A percentile compares a stretch with the other conserved stretches of the same genome.
phyloP scores from a whole-genome alignment of 2,113 vertebrate species.

The Ophiodon elongatus region DNA sequence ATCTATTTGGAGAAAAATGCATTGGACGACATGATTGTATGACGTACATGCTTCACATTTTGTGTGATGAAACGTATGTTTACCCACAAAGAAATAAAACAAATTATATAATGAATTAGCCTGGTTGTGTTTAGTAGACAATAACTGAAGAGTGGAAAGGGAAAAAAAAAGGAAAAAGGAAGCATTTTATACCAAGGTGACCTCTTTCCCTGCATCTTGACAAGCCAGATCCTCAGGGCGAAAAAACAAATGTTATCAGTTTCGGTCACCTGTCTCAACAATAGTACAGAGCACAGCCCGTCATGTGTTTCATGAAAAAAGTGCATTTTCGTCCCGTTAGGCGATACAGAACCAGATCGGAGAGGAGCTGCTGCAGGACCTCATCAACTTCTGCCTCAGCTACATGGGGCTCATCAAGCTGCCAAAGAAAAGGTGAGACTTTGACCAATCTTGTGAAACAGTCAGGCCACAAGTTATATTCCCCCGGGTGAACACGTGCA shows the following conservation, averaged over 20 bases:
- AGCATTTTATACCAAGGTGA: background rate
- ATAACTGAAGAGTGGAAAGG: background rate
- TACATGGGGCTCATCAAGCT: slow-evolving; percentile 97
- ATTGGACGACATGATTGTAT: background rate
- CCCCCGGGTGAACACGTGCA: background rate
- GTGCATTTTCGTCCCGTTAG: slow-evolving; percentile 66
- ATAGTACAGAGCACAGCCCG: background rate
- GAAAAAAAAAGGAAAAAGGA: background rate
- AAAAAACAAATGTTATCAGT: background rate
- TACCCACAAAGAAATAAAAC: background rate
- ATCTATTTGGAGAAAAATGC: background rate
- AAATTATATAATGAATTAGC: background rate
- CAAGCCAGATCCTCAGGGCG: background rate
- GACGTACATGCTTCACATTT: background rate
- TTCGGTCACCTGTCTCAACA: background rate
- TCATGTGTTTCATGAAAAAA: background rate
- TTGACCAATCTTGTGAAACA: background rate
- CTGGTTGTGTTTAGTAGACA: background rate
- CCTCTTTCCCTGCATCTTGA: background rate
- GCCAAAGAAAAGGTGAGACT: slow-evolving; percentile 94
- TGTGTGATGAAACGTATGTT: background rate
- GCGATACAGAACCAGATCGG: slow-evolving; percentile 96
- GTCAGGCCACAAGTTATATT: background rate
- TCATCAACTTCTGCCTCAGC: slow-evolving; percentile 98
- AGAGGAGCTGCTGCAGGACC: slow-evolving; percentile 96